phyloP scores from a whole-genome alignment of 2,888 invertebrate species.

The Heliconius erato region DNA sequence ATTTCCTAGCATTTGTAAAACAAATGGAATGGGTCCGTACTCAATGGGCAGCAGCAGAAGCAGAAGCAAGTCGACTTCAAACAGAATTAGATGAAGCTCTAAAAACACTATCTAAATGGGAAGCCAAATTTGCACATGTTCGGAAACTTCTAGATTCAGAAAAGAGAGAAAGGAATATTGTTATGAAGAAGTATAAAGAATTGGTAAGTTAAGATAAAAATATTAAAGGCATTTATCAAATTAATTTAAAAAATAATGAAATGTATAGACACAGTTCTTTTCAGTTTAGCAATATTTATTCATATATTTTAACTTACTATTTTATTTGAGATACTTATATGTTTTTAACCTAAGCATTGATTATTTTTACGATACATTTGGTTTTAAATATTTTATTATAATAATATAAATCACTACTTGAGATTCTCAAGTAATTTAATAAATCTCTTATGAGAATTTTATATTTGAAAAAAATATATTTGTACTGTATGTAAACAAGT shows the following conservation, averaged over 20 bases:
- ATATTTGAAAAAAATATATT: no score
- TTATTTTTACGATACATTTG: no score
- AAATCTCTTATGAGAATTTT: no score
- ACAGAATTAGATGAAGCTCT: conserved; percentile 89
- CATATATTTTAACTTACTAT: background rate
- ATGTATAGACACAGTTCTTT: background rate
- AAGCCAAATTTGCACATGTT: conserved; percentile 93
- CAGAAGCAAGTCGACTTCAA: conserved; percentile 90
- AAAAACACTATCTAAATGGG: conserved; percentile 90
- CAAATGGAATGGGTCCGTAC: conserved; percentile 90
- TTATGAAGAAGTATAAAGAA: conserved; percentile 90
- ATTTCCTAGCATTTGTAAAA: conserved; percentile 90
- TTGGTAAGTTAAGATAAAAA: conserved; percentile 79
- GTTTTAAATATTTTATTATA: no score
- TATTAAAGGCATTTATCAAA: background rate
- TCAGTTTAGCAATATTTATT: background rate
- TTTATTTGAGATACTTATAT: background rate
- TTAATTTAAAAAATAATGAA: background rate
- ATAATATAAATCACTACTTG: no score
- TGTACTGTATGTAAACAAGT: no score
- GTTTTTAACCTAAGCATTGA: no score
- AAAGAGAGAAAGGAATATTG: conserved; percentile 88
- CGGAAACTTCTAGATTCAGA: conserved; percentile 93
- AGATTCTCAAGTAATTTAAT: no score
- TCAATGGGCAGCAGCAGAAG: conserved; percentile 89